Percentiles rank a stretch among this genome's conserved stretches.
phyloP scores from a whole-genome alignment of 2,113 vertebrate species.

The Platanista minor region DNA sequence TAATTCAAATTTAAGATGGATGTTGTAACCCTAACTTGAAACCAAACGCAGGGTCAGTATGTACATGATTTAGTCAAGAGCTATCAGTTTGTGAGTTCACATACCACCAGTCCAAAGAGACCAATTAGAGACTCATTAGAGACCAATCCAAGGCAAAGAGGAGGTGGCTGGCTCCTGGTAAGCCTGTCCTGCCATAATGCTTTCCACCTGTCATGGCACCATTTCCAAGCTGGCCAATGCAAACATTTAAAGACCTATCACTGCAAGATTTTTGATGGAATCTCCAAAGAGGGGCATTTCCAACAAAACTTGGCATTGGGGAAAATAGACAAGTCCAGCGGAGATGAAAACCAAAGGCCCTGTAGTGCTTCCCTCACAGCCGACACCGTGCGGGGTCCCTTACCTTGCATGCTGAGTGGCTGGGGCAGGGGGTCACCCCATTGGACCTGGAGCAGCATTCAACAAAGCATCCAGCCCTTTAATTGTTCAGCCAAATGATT shows the following conservation, averaged over 20 bases:
- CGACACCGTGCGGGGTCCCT: neutral
- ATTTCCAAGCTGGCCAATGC: neutral
- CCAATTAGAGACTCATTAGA: neutral
- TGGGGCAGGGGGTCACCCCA: neutral
- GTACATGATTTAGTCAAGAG: neutral
- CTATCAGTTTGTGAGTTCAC: neutral
- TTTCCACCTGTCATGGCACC: neutral
- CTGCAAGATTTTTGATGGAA: neutral
- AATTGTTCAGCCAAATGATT: slow-evolving; percentile 62
- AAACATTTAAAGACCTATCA: neutral
- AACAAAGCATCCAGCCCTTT: slow-evolving; percentile 34
- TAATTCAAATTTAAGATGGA: slow-evolving; percentile 20
- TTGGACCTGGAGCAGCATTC: slow-evolving; percentile 33
- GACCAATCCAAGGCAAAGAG: neutral
- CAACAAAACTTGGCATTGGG: neutral
- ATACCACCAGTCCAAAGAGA: neutral
- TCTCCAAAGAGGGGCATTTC: neutral
- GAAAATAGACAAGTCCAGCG: neutral
- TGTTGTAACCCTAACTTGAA: neutral
- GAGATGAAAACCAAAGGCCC: slow-evolving; percentile 9
- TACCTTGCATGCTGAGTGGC: neutral
- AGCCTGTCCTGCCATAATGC: neutral
- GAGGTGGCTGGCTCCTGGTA: neutral
- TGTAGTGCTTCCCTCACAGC: neutral
- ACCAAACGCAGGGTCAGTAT: neutral